These are phyloP conservation scores for Callaeas wilsoni DNA, from an alignment of 2,113 vertebrate species.

Conservation along the genomic window DNA sequence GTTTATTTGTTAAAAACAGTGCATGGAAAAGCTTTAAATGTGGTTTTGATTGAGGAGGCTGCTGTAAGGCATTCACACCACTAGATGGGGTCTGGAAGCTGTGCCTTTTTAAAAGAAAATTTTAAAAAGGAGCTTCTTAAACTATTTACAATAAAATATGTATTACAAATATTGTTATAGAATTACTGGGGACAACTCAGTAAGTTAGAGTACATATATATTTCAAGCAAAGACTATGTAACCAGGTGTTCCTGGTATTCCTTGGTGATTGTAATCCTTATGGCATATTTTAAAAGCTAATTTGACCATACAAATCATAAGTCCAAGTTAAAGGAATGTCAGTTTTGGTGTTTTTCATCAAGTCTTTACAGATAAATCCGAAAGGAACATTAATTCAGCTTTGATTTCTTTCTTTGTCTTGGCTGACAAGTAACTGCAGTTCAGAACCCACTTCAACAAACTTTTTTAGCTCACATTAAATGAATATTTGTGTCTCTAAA, in stretches of 20 bases:
- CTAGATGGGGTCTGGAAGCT: slow-evolving; percentile 39
- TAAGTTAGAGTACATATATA: neutral
- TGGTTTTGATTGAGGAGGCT: neutral
- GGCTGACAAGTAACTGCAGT: neutral
- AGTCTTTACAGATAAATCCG: neutral
- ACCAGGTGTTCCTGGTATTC: neutral
- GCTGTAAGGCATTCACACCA: neutral
- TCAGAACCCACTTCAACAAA: neutral
- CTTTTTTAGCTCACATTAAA: neutral
- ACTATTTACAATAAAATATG: neutral
- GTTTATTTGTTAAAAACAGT: neutral
- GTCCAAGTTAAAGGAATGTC: neutral
- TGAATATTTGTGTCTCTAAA: neutral
- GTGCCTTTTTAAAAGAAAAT: neutral
- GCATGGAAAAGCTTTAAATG: neutral
- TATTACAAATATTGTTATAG: neutral
- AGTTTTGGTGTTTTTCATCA: neutral
- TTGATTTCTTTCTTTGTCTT: neutral
- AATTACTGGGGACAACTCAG: neutral
- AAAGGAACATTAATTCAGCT: neutral
- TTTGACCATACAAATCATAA: neutral
- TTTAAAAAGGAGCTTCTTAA: neutral
- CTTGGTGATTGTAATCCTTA: neutral
- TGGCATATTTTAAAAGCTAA: neutral
- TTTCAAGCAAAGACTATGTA: neutral